phyloP scores from a whole-genome alignment of 2,113 vertebrate genomes.

The Psilopsiagon aymara region DNA sequence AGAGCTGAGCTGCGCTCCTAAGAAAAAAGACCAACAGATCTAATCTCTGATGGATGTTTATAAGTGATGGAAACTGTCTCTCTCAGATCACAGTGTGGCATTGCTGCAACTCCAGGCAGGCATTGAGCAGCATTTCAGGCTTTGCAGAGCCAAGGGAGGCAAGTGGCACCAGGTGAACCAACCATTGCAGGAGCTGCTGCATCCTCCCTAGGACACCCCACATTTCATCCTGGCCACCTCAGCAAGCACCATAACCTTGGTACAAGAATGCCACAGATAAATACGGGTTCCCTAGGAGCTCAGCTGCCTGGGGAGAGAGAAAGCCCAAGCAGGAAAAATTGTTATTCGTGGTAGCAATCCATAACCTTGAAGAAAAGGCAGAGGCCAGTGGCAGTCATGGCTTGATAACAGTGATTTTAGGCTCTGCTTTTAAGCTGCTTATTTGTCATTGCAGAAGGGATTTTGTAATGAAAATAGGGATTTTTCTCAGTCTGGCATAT shows the following conservation, averaged over 20 bases:
- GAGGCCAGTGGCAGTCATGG: neutral
- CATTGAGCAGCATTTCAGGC: neutral
- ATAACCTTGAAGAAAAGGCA: neutral
- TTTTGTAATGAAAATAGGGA: neutral
- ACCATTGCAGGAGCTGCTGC: neutral
- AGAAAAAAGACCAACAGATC: neutral
- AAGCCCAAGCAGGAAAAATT: neutral
- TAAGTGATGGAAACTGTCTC: neutral
- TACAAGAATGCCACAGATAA: neutral
- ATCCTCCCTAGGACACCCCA: neutral
- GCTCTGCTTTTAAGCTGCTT: neutral
- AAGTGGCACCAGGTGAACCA: accelerated
- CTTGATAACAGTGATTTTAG: neutral
- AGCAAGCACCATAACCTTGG: neutral
- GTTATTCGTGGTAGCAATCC: neutral
- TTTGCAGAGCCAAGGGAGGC: neutral
- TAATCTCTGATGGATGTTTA: neutral
- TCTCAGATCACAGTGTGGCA: neutral
- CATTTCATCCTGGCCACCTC: neutral
- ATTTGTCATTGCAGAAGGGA: neutral
- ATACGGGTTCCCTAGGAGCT: neutral
- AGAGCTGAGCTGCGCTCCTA: neutral
- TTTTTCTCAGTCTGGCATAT: neutral
- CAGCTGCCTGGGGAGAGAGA: neutral
- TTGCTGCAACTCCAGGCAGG: neutral